Base-by-base conservation (phyloP, 30 jellyfish, hydroid and myxozoan species). In the Aurelia sp. region DNA sequence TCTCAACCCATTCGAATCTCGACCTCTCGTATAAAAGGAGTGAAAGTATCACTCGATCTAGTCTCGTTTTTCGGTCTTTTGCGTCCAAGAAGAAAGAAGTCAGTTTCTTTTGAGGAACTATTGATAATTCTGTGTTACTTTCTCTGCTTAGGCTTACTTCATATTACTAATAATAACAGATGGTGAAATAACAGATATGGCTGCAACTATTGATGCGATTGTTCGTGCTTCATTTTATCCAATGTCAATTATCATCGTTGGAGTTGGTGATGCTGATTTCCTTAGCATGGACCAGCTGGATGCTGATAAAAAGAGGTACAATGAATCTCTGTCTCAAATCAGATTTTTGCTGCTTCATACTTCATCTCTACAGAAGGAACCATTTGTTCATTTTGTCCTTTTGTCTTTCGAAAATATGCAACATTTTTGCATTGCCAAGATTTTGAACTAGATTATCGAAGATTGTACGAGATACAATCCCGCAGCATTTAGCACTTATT, bases 161-260 rank as follows among this genome's bases (percentile, higher is more conserved):
- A 81, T 92, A 17, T 55, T 92, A 79, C 76, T 92, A 84, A 76
- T 92, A 4, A 31, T 92, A 15, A 92, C 98, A 6, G 98, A 92
- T 68, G 98, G 98, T 22, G 98, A 55, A 8, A 92, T 92, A 20
- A 78, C 97, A 16, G 98, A 92, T 62, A 77, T 92, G 98, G 95
- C 74, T 12, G 93, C 65, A 7, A 92, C 98, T 5, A 82, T 74
- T 30, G 31, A 73, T 19, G 96, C 98, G n/a, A 88, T 92, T 17
- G 91, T 92, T 30, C 82, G 77, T 13, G 98, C 98, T 11, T 92
- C 98, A 35, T 71, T 57, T 57, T 77, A 63, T 20, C 98, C 98
- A 0, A 72, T 92, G 90, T 92, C 98, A 8, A 86, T 92, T 12
- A 92, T 92, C 22, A 92, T 92, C 60, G 97, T 92, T 53, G 98